These are phyloP conservation scores for Atherinomorus stipes DNA, from an alignment of 2,113 vertebrate genomes.

Conservation along the genomic window DNA sequence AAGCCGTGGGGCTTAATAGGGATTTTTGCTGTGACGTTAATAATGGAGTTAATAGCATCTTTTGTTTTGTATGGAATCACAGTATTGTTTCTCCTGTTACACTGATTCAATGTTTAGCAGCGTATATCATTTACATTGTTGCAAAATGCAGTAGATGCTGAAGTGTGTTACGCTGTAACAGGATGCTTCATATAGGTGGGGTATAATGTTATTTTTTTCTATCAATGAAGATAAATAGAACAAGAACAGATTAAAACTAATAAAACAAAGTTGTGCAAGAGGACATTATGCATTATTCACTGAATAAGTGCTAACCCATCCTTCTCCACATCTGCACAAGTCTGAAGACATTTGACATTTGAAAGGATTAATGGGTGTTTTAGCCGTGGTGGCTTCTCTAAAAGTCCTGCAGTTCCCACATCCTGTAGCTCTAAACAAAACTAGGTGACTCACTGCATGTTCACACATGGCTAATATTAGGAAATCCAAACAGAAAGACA, in stretches of 20 bases:
- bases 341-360: too few species aligned
- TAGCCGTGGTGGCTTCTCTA: not conserved
- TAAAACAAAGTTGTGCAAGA: not conserved
- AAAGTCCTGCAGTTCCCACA: not conserved
- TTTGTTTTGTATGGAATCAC: not conserved
- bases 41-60: conserved; percentile 9
- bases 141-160: conserved; percentile 1
- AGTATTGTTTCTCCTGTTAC: not conserved
- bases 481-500: not conserved
- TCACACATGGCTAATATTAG: not conserved
- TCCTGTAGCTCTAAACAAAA: not conserved
- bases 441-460: not conserved
- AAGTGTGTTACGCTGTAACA: not conserved
- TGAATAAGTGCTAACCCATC: too few species aligned
- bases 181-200: too few species aligned
- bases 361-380: too few species aligned
- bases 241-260: not conserved
- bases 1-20: conserved; percentile 25
- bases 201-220: too few species aligned
- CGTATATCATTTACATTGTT: not conserved
- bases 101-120: not conserved
- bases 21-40: conserved; percentile 23
- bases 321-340: not conserved
- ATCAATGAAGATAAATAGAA: not conserved
- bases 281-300: not conserved